Percentiles rank a stretch among this genome's conserved stretches.
Evolutionary conservation across 2,113 vertebrate species (phyloP).

Genomic region (Peromyscus leucopus): DNA sequence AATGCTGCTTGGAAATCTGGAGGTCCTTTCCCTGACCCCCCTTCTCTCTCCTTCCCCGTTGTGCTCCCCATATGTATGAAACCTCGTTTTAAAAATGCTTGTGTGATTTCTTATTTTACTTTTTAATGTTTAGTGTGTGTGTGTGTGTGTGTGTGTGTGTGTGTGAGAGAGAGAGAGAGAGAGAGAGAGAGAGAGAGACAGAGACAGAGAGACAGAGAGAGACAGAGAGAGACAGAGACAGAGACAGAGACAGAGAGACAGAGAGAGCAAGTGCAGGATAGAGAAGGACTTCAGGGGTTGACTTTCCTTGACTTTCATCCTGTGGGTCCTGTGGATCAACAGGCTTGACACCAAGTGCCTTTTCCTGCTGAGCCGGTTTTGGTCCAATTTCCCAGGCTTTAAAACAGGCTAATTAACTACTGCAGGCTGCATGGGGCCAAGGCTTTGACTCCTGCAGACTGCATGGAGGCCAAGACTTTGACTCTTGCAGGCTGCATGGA

Average conservation of each 20-base stretch:
- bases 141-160: not conserved
- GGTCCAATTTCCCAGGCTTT: not conserved
- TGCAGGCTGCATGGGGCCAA: too few relatives aligned
- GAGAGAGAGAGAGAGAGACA: not conserved
- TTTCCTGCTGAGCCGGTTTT: not conserved
- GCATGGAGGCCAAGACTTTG: not conserved
- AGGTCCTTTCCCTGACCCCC: fast-evolving
- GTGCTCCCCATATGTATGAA: not conserved
- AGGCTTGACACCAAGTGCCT: not conserved
- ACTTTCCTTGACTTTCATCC: not conserved
- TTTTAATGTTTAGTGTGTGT: not conserved
- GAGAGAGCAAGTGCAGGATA: not conserved
- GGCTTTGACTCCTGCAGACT: too few relatives aligned
- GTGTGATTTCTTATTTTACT: not conserved
- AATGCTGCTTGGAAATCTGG: not conserved
- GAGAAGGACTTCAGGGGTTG: not conserved
- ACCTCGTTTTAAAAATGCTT: not conserved
- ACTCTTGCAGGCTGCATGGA: not conserved
- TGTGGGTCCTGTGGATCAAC: not conserved
- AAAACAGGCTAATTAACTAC: not conserved
- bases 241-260: not conserved
- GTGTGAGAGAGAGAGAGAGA: not conserved
- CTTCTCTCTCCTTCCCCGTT: too few relatives aligned
- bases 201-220: not conserved
- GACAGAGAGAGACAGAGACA: not conserved